Evolutionary conservation across 1,140 invertebrate species (phyloP).

Genomic region (Drosophila melanica): DNA sequence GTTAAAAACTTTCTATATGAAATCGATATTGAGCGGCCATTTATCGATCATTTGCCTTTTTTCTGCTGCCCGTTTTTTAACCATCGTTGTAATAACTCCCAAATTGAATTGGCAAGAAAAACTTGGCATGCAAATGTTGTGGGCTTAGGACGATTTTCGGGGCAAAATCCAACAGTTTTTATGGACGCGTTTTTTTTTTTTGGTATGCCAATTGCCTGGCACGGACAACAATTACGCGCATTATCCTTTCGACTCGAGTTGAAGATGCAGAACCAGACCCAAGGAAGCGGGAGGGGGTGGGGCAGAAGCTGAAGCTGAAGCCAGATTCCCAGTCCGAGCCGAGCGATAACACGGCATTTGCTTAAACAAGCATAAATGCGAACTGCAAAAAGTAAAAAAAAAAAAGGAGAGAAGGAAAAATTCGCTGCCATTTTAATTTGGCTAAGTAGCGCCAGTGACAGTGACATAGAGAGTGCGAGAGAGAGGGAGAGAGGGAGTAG

Average conservation of each 20-base stretch:
- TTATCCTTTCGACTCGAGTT: conserved; percentile 69
- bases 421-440: conserved; percentile 72
- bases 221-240: conserved; percentile 78
- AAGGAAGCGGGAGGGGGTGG: neutral
- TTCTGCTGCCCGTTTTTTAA: no score
- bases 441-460: conserved; percentile 77
- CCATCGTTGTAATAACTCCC: no score
- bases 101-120: no score
- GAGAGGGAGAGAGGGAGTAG: neutral
- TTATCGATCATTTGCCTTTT: no score
- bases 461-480: conserved; percentile 26
- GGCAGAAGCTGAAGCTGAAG: conserved; percentile 12
- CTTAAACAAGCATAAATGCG: conserved; percentile 79
- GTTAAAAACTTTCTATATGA: no score
- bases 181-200: conserved; percentile 24
- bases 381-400: conserved; percentile 59
- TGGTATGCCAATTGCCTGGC: conserved; percentile 51
- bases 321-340: conserved; percentile 9
- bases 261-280: conserved; percentile 33
- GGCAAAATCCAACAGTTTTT: conserved; percentile 4
- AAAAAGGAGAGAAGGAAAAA: conserved; percentile 10
- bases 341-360: conserved; percentile 75
- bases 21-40: no score
- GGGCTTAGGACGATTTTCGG: neutral
- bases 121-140: no score